Evolutionary conservation across 2,797 vertebrate genomes (phyloP), one percentile per base, ranked within the genome.

Genomic region (Micropoecilia bifurca): DNA sequence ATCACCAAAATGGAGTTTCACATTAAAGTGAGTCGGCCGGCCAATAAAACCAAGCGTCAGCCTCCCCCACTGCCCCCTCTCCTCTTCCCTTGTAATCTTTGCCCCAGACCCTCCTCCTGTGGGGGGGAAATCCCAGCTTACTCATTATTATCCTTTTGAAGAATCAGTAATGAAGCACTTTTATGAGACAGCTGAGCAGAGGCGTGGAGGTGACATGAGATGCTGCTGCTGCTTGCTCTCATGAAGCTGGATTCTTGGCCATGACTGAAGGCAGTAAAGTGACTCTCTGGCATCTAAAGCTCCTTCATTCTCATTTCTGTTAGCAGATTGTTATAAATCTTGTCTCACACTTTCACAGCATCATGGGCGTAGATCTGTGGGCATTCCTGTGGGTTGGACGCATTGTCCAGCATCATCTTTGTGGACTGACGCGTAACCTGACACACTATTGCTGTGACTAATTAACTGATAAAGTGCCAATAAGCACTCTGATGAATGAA

Each of bases 1-100:
- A 99, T 98, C 96, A 99, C 97, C 86, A 99, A 98, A 97, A 99
- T 99, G 98, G 98, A 99, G 91, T 99, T 98, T 91, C 99, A 99
- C 94, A 96, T 96, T 91, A 99, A 99, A 96, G 99, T 99, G 93
- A 97, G 96, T 94, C 22, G 47, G 63, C 82, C 76, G 90, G 88
- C 87, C 87, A 84, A 87, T 88, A 91, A 90, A 91, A 81, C 71
- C 48, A 53, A 79, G 77, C 74, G 10, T 76, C 80, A 53, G 83
- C 75, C 84, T 89, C 87, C 86, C 83, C 88, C 77, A 2, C 0
- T 1, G 7, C 25, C 85, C 85, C 61, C 0, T 59, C n/a, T 59
- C n/a, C 61, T 25, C 4, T 69, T 43, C 22, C 33, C 92, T 89
- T 78, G 82, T 90, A 92, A 87, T 90, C 88, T 87, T 85, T 87